Evolutionary conservation across 2,888 invertebrate species (phyloP).

Genomic region (Acleris sparsana): DNA sequence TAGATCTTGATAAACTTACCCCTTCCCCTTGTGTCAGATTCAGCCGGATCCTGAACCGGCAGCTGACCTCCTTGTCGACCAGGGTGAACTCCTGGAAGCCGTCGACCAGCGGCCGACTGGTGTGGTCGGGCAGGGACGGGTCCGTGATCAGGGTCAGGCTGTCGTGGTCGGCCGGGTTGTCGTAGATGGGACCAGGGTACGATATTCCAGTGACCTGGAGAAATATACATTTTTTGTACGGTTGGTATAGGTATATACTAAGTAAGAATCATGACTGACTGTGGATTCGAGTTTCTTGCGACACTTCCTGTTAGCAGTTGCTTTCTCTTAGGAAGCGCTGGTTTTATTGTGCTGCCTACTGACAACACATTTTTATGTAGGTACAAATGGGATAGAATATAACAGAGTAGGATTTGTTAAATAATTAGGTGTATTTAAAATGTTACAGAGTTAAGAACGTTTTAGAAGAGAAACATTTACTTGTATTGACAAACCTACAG

Average conservation of each 20-base stretch:
- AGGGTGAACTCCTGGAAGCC: slow-evolving; percentile 69
- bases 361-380: too few species aligned
- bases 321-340: too few species aligned
- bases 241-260: not conserved
- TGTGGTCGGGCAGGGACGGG: slow-evolving; percentile 61
- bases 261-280: too few species aligned
- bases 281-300: too few species aligned
- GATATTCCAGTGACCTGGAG: slow-evolving; percentile 53
- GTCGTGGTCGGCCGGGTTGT: slow-evolving; percentile 65
- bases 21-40: slow-evolving; percentile 48
- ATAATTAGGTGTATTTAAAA: too few species aligned
- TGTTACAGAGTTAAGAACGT: too few species aligned
- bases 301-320: too few species aligned
- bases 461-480: too few species aligned
- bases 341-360: too few species aligned
- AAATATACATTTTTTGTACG: not conserved
- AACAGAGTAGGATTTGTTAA: too few species aligned
- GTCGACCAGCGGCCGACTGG: slow-evolving; percentile 55
- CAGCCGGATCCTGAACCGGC: slow-evolving; percentile 63
- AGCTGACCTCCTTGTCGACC: slow-evolving; percentile 64
- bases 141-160: slow-evolving; percentile 67
- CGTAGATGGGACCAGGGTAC: slow-evolving; percentile 67
- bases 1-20: slow-evolving; percentile 48
- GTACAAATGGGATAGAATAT: too few species aligned
- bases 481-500: too few species aligned